phyloP scores from a whole-genome alignment of 1,140 invertebrate species.

The Pararge aegeria region DNA sequence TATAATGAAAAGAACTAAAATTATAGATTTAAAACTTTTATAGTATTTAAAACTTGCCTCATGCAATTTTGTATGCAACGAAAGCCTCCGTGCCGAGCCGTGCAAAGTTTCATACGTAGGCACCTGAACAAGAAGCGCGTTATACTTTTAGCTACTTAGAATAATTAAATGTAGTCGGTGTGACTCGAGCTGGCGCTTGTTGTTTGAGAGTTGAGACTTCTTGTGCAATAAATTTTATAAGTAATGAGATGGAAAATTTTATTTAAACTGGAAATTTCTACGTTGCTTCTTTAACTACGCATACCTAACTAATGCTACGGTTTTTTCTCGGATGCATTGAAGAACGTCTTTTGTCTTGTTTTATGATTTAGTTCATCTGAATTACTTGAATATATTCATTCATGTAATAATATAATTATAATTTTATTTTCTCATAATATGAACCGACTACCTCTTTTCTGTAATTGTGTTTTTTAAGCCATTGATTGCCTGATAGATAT shows the following conservation, averaged over 20 bases:
- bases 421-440: too few relatives aligned
- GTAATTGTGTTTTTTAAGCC: too few relatives aligned
- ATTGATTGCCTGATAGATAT: too few relatives aligned
- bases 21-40: not conserved
- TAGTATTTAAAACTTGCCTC: slow-evolving; percentile 12
- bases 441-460: too few relatives aligned
- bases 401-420: too few relatives aligned
- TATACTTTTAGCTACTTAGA: slow-evolving; percentile 25
- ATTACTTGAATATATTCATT: too few relatives aligned
- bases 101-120: slow-evolving; percentile 17
- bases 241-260: slow-evolving; percentile 20
- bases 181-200: slow-evolving; percentile 17
- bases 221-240: slow-evolving; percentile 27
- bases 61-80: slow-evolving; percentile 26
- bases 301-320: not conserved
- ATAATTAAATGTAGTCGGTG: slow-evolving; percentile 34
- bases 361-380: too few relatives aligned
- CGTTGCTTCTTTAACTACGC: not conserved
- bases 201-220: slow-evolving; percentile 14
- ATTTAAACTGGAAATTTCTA: slow-evolving; percentile 10
- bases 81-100: slow-evolving; percentile 5
- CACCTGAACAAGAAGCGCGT: slow-evolving; percentile 30
- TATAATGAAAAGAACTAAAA: too few relatives aligned
- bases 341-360: too few relatives aligned
- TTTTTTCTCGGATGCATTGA: too few relatives aligned